Evolutionary conservation across 2,888 invertebrate genomes (phyloP).

Genomic region (Axea sp.): DNA sequence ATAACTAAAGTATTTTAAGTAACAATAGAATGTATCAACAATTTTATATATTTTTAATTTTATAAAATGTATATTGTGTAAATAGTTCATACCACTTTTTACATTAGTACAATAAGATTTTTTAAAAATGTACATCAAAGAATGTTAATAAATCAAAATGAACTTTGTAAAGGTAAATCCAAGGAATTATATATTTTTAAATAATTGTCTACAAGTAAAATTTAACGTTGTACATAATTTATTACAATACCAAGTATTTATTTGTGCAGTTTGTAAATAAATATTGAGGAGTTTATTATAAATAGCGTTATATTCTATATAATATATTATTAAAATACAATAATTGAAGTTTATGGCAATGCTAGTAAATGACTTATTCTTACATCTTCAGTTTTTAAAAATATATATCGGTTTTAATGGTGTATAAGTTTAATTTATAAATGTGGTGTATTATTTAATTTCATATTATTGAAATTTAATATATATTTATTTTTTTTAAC

Average conservation of each 20-base stretch:
- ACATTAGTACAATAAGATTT: slow-evolving; percentile 41
- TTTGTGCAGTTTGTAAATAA: neutral
- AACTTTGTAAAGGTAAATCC: slow-evolving; percentile 42
- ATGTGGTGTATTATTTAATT: too few species aligned
- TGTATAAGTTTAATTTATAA: too few species aligned
- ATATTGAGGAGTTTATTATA: too few species aligned
- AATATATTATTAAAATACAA: too few species aligned
- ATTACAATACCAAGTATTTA: neutral
- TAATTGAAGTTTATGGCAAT: too few species aligned
- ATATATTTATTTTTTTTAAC: too few species aligned
- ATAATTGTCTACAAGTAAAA: neutral
- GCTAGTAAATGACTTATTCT: too few species aligned
- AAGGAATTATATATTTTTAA: slow-evolving; percentile 1
- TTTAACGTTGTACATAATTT: too few species aligned
- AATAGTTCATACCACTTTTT: slow-evolving; percentile 51
- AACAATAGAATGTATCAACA: slow-evolving; percentile 40
- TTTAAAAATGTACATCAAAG: slow-evolving; percentile 18
- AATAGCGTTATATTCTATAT: too few species aligned
- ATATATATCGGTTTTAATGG: too few species aligned
- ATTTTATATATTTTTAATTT: slow-evolving; percentile 59
- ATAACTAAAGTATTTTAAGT: slow-evolving; percentile 47
- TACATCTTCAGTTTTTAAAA: too few species aligned
- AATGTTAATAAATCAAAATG: slow-evolving; percentile 28
- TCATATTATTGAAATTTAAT: too few species aligned
- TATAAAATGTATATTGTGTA: slow-evolving; percentile 58